These are phyloP conservation scores for Xenops minutus DNA, from an alignment of 2,797 vertebrate genomes.

Conservation along the genomic window DNA sequence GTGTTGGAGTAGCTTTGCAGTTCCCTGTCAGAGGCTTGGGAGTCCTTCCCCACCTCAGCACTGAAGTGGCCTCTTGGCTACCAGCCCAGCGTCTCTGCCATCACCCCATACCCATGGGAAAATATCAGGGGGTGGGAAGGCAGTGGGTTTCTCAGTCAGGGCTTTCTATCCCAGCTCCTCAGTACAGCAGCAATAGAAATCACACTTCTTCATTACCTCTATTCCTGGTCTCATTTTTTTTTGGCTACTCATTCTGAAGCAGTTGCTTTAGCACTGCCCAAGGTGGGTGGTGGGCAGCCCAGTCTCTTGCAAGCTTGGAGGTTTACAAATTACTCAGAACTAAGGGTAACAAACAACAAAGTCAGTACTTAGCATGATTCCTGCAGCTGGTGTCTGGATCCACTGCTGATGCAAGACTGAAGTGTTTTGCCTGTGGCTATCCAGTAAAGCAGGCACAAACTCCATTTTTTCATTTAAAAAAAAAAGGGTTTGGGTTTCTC, in stretches of 20 bases:
- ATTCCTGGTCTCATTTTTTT: not conserved
- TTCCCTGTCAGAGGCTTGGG: fast-evolving
- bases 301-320: not conserved
- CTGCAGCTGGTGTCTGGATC: not conserved
- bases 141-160: not conserved
- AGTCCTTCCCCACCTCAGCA: not conserved
- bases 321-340: not conserved
- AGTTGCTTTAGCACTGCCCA: fast-evolving
- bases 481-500: not conserved
- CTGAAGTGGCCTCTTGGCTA: fast-evolving
- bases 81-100: fast-evolving
- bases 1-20: not conserved
- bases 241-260: not conserved
- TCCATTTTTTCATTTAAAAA: not conserved
- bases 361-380: fast-evolving
- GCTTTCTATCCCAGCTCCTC: not conserved
- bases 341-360: not conserved
- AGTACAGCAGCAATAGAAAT: not conserved
- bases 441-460: not conserved
- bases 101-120: not conserved
- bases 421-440: not conserved
- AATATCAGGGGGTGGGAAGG: not conserved
- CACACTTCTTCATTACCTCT: not conserved
- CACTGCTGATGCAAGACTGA: not conserved
- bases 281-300: not conserved